Base-by-base conservation (phyloP, 2,888 invertebrate species). In the Drosophila stalkeri region DNA sequence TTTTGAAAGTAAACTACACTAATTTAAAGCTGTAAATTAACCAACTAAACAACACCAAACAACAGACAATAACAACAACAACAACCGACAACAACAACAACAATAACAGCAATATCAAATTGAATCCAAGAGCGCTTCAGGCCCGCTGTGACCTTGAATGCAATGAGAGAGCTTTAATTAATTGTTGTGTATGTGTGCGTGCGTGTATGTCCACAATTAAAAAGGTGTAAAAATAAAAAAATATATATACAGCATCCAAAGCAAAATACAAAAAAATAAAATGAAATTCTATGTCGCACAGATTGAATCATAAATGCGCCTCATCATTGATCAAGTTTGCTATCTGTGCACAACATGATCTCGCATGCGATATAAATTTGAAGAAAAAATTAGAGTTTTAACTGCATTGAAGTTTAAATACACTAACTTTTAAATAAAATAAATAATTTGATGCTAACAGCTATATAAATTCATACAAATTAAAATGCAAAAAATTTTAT, bases 1-100 rank as follows among this genome's bases (percentile, higher is more conserved):
- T 86, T 86, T 86, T 89, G 85, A 86, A 86, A 86, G 89, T 86
- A 77, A 89, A 80, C 89, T 86, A 86, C 89, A 89, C 87, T 86
- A 86, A 86, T 86, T 86, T 86, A 80, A 89, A 82, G 89, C 89
- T 89, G 85, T 89, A 86, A 86, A 86, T 86, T 86, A 89, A 84
- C 85, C 89, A 86, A 86, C 85, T 89, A 72, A 79, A 75, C 81
- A 82, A 67, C 77, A 80, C 7, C 51, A 51, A 57, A 35, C 51
- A 51, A 57, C 57, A 44, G 14, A 57, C 59, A 70, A 57, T 37
- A 69, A 20, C 52, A 46, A 51, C 18, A 35, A 44, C 44, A 44
- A n/a, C n/a, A n/a, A n/a, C n/a, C n/a, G n/a, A 20, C 35, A 37
- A 6, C 35, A 35, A 3, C 64, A 66, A 59, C 60, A 67, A 44